phyloP scores from a whole-genome alignment of 2,797 vertebrate species.

The Bufotes viridis region DNA sequence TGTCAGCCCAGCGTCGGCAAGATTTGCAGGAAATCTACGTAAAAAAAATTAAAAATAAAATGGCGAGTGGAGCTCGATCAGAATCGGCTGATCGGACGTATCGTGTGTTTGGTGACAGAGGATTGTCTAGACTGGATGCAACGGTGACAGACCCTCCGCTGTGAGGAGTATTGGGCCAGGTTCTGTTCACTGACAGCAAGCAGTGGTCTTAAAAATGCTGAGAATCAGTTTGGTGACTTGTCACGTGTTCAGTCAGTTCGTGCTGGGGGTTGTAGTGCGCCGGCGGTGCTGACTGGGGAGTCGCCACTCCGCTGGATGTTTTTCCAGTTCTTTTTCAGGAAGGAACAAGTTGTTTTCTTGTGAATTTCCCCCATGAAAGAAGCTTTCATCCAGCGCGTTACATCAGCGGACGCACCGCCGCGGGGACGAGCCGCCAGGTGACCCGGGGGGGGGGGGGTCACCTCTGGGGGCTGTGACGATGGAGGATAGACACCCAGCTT shows the following conservation, averaged over 20 bases:
- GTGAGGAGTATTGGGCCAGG: background rate
- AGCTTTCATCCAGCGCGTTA: conserved; percentile 16
- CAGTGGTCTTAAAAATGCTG: background rate
- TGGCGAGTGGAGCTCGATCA: too few species aligned
- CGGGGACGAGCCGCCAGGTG: background rate
- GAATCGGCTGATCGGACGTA: too few species aligned
- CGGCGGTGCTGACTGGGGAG: background rate
- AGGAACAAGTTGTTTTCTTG: conserved; percentile 32
- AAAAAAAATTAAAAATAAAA: too few species aligned
- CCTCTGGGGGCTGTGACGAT: too few species aligned
- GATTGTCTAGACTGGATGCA: background rate
- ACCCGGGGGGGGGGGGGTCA: background rate
- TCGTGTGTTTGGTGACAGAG: background rate
- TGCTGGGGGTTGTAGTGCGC: conserved; percentile 13
- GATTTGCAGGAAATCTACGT: too few species aligned
- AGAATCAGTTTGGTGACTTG: too few species aligned
- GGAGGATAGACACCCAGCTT: too few species aligned
- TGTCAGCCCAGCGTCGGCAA: too few species aligned
- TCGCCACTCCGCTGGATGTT: background rate
- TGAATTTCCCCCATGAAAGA: conserved; percentile 17
- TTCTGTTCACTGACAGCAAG: background rate
- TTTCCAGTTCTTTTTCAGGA: background rate
- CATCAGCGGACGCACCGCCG: background rate
- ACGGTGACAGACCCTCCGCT: background rate
- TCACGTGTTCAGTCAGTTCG: background rate